phyloP scores from a whole-genome alignment of 2,888 invertebrate species.

The Polyploca ridens region DNA sequence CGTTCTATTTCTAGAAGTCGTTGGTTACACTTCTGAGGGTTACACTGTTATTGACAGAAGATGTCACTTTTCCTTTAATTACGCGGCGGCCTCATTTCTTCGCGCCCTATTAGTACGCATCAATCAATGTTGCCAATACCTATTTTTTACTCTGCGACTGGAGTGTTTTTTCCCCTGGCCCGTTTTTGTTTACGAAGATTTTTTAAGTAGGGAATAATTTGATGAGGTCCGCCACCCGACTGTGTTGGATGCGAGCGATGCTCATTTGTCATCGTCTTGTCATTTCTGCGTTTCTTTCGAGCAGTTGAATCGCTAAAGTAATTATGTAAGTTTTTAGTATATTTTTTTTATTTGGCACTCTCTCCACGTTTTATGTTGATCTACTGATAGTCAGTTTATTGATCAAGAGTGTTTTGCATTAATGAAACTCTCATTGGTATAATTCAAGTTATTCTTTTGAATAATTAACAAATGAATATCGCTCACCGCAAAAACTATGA shows the following conservation, averaged over 20 bases:
- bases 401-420: conserved; percentile 33
- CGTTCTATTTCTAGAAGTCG: conserved; percentile 76
- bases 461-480: conserved; percentile 60
- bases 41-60: conserved; percentile 79
- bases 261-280: conserved; percentile 85
- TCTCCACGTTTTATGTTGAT: conserved; percentile 53
- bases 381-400: conserved; percentile 31
- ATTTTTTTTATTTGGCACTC: conserved; percentile 62
- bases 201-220: conserved; percentile 84
- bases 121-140: conserved; percentile 85
- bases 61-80: conserved; percentile 83
- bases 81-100: conserved; percentile 80
- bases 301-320: conserved; percentile 81
- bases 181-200: conserved; percentile 83
- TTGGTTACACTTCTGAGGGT: conserved; percentile 50
- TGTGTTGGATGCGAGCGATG: conserved; percentile 75
- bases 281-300: conserved; percentile 83
- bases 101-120: conserved; percentile 85
- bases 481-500: conserved; percentile 72
- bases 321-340: conserved; percentile 80
- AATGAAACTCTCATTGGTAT: neutral
- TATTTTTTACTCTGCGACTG: conserved; percentile 78
- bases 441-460: conserved; percentile 24
- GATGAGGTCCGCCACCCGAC: conserved; percentile 84
- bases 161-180: conserved; percentile 74